A percentile compares a stretch with the other conserved stretches of the same genome.
phyloP scores from a whole-genome alignment of 1,140 invertebrate species.

The Phenacoccus solenopsis region DNA sequence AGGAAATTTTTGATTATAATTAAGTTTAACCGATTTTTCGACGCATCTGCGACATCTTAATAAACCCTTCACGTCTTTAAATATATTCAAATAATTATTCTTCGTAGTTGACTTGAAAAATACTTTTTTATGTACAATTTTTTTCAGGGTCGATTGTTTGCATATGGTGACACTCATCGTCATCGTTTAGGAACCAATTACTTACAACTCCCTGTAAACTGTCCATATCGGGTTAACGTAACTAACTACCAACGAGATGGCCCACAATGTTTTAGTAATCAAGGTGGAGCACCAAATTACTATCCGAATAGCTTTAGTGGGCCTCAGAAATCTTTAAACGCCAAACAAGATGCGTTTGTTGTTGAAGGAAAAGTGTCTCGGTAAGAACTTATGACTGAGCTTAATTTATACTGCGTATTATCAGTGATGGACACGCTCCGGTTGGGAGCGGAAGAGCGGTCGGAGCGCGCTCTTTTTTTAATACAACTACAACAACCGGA shows the following conservation, averaged over 20 bases:
- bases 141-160: slow-evolving; percentile 72
- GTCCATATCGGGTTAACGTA: slow-evolving; percentile 51
- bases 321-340: slow-evolving; percentile 44
- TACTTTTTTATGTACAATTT: neutral
- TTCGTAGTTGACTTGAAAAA: too few relatives aligned
- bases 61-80: too few relatives aligned
- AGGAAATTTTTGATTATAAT: too few relatives aligned
- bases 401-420: neutral
- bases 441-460: too few relatives aligned
- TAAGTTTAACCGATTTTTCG: too few relatives aligned
- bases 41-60: too few relatives aligned
- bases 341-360: slow-evolving; percentile 31
- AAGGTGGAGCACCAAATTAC: slow-evolving; percentile 81
- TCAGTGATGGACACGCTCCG: too few relatives aligned
- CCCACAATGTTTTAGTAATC: slow-evolving; percentile 46
- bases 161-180: slow-evolving; percentile 88
- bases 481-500: too few relatives aligned
- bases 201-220: slow-evolving; percentile 89
- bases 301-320: slow-evolving; percentile 91
- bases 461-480: too few relatives aligned
- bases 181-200: slow-evolving; percentile 88
- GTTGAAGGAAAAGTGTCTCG: slow-evolving; percentile 39
- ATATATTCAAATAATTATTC: too few relatives aligned
- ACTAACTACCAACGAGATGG: slow-evolving; percentile 84
- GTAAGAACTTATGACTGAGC: slow-evolving; percentile 21